These are phyloP conservation scores for Labeo catla DNA, from an alignment of 2,113 vertebrate species.

Conservation along the genomic window DNA sequence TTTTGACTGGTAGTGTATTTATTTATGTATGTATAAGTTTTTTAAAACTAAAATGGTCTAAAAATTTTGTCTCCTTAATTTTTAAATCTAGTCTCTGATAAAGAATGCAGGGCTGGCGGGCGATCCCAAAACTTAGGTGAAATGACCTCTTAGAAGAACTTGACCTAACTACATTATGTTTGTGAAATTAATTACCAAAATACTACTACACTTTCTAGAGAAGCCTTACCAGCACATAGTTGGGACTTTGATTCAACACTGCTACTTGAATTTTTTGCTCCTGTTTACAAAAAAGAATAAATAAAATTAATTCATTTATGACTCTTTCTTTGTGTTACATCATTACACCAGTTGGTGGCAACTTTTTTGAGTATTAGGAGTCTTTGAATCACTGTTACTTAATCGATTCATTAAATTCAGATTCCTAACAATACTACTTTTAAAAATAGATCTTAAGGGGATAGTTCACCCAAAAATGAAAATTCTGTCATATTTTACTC, in stretches of 20 bases:
- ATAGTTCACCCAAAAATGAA: no score
- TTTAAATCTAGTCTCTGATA: not conserved
- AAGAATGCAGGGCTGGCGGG: not conserved
- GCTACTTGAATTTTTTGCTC: not conserved
- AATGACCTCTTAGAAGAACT: not conserved
- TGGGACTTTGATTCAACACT: not conserved
- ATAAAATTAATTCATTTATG: not conserved
- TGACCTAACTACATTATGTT: not conserved
- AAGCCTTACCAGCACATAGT: conserved; percentile 1
- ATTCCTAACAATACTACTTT: not conserved
- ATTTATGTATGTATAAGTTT: no score
- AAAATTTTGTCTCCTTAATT: not conserved
- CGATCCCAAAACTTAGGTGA: not conserved
- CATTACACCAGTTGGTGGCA: not conserved
- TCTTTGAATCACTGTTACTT: not conserved
- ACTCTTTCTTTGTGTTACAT: not conserved
- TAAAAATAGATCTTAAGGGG: not conserved
- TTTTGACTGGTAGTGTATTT: no score
- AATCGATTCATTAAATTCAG: not conserved
- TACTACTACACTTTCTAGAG: not conserved
- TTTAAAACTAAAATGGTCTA: not conserved
- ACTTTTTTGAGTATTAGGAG: not conserved
- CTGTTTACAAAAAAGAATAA: not conserved
- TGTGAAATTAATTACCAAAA: not conserved
- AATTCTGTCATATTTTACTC: no score